Conservation (phyloP, 2,888 invertebrate species). For the Phaedon cochleariae region DNA sequence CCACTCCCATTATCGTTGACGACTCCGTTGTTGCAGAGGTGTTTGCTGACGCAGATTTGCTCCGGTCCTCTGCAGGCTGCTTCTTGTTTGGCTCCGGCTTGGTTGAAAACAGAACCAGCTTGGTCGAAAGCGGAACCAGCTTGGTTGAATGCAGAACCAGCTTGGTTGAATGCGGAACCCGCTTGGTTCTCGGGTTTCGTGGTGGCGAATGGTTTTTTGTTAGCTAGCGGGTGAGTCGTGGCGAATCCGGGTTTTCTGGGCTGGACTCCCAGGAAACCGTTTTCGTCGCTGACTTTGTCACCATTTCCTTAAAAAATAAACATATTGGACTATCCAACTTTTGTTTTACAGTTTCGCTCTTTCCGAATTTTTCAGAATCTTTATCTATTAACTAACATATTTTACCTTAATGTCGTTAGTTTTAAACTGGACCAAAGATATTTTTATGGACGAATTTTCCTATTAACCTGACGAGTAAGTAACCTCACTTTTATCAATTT, state of each 20-base stretch:
- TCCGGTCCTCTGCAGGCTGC: conserved; percentile 67
- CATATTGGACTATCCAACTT: too few relatives aligned
- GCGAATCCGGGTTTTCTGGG: conserved; percentile 49
- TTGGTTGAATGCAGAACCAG: conserved; percentile 34
- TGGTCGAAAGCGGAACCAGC: too few relatives aligned
- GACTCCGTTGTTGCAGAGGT: conserved; percentile 70
- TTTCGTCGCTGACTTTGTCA: conserved; percentile 50
- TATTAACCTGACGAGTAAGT: too few relatives aligned
- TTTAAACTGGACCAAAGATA: too few relatives aligned
- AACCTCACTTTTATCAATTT: too few relatives aligned
- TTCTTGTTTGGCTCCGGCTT: too few relatives aligned
- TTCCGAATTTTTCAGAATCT: too few relatives aligned
- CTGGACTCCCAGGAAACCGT: conserved; percentile 59
- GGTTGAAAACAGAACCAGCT: too few relatives aligned
- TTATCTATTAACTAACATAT: too few relatives aligned
- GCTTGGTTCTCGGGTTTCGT: conserved; percentile 19
- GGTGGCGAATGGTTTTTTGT: conserved; percentile 38
- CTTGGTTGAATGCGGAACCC: conserved; percentile 25
- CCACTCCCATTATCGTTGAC: conserved; percentile 65
- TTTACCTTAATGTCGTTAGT: too few relatives aligned
- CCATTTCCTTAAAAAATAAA: conserved; percentile 48
- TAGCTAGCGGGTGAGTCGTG: conserved; percentile 40
- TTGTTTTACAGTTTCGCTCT: too few relatives aligned
- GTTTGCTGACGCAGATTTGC: conserved; percentile 69
- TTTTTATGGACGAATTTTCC: too few relatives aligned